These are phyloP conservation scores for Phenacoccus solenopsis DNA, from an alignment of 1,140 invertebrate genomes.

Conservation along the genomic window DNA sequence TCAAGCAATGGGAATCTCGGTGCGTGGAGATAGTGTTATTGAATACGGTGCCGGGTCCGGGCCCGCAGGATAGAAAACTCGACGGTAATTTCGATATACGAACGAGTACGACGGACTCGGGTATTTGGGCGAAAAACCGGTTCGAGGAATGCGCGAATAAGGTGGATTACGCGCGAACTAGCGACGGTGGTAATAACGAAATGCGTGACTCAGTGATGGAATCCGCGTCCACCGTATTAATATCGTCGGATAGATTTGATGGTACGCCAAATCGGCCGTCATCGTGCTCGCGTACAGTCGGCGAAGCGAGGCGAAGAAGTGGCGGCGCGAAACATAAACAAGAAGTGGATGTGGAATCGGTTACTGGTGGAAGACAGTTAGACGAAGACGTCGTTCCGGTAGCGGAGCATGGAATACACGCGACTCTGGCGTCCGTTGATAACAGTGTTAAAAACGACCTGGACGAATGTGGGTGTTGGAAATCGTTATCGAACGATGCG, in stretches of 20 bases:
- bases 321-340: not conserved
- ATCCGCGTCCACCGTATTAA: not conserved
- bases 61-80: too few species aligned
- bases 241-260: not conserved
- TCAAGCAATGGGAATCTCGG: not conserved
- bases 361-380: not conserved
- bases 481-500: conserved; percentile 8
- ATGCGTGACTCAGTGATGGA: not conserved
- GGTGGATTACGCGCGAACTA: not conserved
- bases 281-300: not conserved
- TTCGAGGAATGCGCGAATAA: not conserved
- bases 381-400: not conserved
- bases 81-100: not conserved
- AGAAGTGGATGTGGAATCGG: not conserved
- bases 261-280: not conserved
- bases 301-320: not conserved
- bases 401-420: not conserved
- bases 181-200: not conserved
- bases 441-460: conserved; percentile 9
- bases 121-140: not conserved
- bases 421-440: not conserved
- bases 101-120: not conserved
- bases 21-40: not conserved
- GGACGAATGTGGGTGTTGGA: not conserved
- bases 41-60: not conserved